These are phyloP conservation scores for Tinamus major DNA, from an alignment of 2,797 vertebrate genomes.

Conservation along the genomic window DNA sequence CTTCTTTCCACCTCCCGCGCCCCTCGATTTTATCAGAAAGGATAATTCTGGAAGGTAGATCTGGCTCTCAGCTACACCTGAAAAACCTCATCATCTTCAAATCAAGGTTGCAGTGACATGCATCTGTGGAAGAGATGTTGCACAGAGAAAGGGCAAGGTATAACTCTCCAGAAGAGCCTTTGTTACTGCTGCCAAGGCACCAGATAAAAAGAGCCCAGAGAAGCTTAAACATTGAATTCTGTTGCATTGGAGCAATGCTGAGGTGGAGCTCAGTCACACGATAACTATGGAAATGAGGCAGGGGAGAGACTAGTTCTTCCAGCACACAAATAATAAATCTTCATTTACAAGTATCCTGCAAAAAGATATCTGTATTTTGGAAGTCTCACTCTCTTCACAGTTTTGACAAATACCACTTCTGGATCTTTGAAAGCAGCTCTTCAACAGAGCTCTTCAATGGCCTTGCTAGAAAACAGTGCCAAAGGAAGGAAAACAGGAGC, in stretches of 20 bases:
- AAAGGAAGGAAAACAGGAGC: background rate
- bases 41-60: background rate
- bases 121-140: background rate
- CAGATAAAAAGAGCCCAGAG: background rate
- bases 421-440: background rate
- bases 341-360: background rate
- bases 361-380: background rate
- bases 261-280: background rate
- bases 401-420: background rate
- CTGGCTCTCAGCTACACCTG: background rate
- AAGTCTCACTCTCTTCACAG: background rate
- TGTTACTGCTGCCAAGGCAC: background rate
- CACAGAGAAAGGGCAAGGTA: background rate
- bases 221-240: background rate
- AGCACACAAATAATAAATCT: background rate
- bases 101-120: fast-evolving
- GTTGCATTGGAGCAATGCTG: background rate
- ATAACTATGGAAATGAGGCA: background rate
- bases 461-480: background rate
- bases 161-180: background rate
- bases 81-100: background rate
- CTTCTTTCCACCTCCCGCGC: too few species aligned
- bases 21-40: background rate
- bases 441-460: background rate
- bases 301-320: background rate